Evolutionary conservation across 2,797 vertebrate species (phyloP).

Genomic region (Falco concolor): DNA sequence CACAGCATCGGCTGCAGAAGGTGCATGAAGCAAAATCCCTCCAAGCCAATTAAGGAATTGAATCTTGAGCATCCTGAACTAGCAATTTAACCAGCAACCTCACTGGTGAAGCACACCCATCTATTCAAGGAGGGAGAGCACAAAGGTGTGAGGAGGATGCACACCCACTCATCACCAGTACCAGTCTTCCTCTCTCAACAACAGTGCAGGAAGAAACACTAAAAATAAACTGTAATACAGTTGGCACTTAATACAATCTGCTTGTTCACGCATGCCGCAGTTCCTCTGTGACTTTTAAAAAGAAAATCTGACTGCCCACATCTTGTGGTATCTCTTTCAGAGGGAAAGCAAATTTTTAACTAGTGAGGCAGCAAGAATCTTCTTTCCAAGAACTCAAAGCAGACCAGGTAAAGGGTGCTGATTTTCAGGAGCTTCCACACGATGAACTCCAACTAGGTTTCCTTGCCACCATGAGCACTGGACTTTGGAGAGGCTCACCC

Average conservation of each 20-base stretch:
- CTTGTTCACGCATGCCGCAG: background rate
- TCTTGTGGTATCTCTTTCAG: background rate
- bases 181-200: background rate
- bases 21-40: background rate
- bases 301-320: background rate
- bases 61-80: background rate
- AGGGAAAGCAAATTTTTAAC: background rate
- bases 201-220: background rate
- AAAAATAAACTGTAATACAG: background rate
- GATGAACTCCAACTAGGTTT: background rate
- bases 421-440: background rate
- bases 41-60: background rate
- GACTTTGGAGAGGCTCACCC: background rate
- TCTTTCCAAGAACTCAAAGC: background rate
- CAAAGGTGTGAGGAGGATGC: background rate
- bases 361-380: background rate
- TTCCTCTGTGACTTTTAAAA: background rate
- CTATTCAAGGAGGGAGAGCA: background rate
- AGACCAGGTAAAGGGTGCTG: background rate
- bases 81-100: background rate
- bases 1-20: background rate
- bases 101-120: fast-evolving
- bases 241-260: background rate
- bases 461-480: fast-evolving
- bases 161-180: background rate